Evolutionary conservation across 2,888 invertebrate genomes (phyloP), one percentile per base, ranked within the genome.

Genomic region (Aporophyla nigra): DNA sequence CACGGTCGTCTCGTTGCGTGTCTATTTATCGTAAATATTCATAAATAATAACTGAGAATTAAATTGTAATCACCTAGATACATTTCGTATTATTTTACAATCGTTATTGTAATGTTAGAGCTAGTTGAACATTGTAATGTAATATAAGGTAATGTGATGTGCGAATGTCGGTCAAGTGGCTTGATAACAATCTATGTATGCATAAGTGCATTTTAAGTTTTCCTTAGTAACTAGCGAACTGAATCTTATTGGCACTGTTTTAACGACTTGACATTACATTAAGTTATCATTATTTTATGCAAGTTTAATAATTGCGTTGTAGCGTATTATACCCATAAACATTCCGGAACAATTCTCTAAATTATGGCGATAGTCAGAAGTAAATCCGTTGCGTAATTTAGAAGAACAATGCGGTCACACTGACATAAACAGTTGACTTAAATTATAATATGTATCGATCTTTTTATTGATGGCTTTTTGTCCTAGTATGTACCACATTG

Each of bases 11-110:
- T 58, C 40, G 21, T 66, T 40, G 82, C 75, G 58, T 75, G 69
- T n/a, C 46, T 58, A 84, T 68, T 80, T 71, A 84, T 59, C 43
- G 62, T 74, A 80, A 81, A 81, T 81, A 81, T 81, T 85, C 69
- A 76, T 58, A 84, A 80, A 84, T 74, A 79, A 80, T 67, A 66
- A 76, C 76, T 43, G 16, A 16, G 27, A 75, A 81, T 82, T 85
- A 76, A 56, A 82, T 58, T 21, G 71, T 71, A 76, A 82, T 82
- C 74, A 74, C 74, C 62, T 68, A 63, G 62, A 71, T 77, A 73
- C 54, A 54, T 72, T 71, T 72, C 54, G 74, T 74, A 70, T 73
- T 76, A 71, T 69, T 65, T 75, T 80, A 71, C 75, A 67, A 76
- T 65, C 7, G 59, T 84, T 24, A 65, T 49, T n/a, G 12, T 59